Percentiles rank a stretch among this genome's conserved stretches.
Evolutionary conservation across 2,888 invertebrate species (phyloP).

Genomic region (Drosophila buzzatii): DNA sequence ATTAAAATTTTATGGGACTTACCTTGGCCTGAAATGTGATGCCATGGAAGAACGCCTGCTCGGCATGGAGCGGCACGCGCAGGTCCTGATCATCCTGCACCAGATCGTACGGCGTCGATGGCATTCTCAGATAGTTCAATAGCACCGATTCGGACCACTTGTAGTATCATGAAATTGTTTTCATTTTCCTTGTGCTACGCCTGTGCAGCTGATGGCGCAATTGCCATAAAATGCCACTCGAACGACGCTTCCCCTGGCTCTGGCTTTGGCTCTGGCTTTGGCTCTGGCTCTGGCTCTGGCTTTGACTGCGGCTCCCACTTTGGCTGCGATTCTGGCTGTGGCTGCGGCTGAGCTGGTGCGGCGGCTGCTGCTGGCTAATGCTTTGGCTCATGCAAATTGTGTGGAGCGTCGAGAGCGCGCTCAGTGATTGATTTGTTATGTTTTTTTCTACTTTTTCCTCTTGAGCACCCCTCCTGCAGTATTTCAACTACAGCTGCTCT

Average conservation of each 20-base stretch:
- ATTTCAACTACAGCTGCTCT: background rate
- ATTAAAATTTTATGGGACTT: too few relatives aligned
- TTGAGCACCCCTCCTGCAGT: constrained; percentile 3
- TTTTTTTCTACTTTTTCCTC: constrained; percentile 3
- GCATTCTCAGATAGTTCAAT: constrained; percentile 89
- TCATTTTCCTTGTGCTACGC: constrained; percentile 85
- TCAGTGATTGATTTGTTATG: constrained; percentile 75
- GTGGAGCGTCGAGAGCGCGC: constrained; percentile 47
- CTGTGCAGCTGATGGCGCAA: constrained; percentile 84
- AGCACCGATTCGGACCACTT: constrained; percentile 86
- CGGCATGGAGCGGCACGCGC: constrained; percentile 97
- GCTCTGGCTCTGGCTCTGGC: constrained; percentile 9
- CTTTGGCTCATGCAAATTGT: constrained; percentile 84
- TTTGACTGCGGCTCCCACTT: constrained; percentile 4
- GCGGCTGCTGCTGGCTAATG: constrained; percentile 46
- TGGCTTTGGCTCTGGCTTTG: constrained; percentile 10
- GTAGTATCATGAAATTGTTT: constrained; percentile 86
- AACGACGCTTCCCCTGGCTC: constrained; percentile 45
- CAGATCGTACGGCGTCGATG: constrained; percentile 95
- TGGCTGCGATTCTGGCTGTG: constrained; percentile 70
- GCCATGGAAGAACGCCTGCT: constrained; percentile 97
- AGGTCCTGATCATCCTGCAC: constrained; percentile 98
- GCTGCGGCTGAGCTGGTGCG: constrained; percentile 60
- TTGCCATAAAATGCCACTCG: constrained; percentile 83
- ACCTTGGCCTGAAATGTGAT: constrained; percentile 99